A percentile compares a stretch with the other conserved stretches of the same genome.
Conservation (phyloP, 2,797 vertebrate genomes). For the Cossypha heuglini region DNA sequence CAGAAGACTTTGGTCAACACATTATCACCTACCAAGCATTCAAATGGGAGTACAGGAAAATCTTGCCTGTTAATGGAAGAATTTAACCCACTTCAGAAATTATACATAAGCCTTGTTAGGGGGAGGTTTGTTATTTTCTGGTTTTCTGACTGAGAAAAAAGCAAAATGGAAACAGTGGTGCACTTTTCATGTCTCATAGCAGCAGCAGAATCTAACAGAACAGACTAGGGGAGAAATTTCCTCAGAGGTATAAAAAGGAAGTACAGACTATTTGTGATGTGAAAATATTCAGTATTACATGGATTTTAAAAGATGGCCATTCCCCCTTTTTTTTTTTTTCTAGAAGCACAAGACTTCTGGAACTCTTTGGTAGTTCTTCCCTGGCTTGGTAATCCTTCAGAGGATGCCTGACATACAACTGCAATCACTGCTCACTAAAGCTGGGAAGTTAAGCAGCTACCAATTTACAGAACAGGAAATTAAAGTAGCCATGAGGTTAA, state of each 20-base stretch:
- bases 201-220: background rate
- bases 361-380: background rate
- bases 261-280: background rate
- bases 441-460: slow-evolving; percentile 33
- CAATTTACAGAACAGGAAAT: slow-evolving; percentile 50
- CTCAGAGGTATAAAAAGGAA: background rate
- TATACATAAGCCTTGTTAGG: background rate
- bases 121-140: background rate
- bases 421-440: background rate
- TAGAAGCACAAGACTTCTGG: background rate
- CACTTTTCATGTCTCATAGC: background rate
- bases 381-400: background rate
- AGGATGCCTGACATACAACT: background rate
- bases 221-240: background rate
- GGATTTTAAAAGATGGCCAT: background rate
- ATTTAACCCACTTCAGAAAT: background rate
- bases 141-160: background rate
- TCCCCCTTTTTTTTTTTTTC: fast-evolving
- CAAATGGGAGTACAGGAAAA: background rate
- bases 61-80: background rate
- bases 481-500: slow-evolving; percentile 37
- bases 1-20: background rate
- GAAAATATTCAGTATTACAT: background rate
- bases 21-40: background rate
- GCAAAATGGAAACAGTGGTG: background rate